These are phyloP conservation scores for Corythoichthys haematopterus DNA, from an alignment of 2,113 vertebrate genomes.

Conservation along the genomic window DNA sequence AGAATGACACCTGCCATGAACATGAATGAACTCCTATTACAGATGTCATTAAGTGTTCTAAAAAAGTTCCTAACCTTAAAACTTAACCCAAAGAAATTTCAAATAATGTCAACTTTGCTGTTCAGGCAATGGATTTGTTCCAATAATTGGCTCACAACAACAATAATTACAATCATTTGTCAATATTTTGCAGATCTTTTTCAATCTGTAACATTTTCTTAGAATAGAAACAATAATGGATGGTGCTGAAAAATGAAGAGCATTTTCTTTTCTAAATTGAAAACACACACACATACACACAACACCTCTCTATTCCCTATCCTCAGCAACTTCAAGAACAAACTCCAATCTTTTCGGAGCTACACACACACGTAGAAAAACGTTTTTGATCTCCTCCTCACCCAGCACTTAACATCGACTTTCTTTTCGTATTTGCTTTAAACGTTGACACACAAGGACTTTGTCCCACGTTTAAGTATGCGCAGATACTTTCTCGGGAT, in stretches of 20 bases:
- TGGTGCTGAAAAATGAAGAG: background rate
- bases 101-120: too few relatives aligned
- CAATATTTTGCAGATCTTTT: too few relatives aligned
- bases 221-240: background rate
- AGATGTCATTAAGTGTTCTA: too few relatives aligned
- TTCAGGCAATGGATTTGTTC: too few relatives aligned
- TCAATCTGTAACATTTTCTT: too few relatives aligned
- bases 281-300: conserved; percentile 9
- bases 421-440: conserved; percentile 35
- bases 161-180: too few relatives aligned
- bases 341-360: conserved; percentile 35
- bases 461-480: conserved; percentile 55
- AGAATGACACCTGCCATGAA: too few relatives aligned
- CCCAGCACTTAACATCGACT: conserved; percentile 55
- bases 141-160: too few relatives aligned
- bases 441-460: conserved; percentile 28
- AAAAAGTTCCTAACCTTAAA: too few relatives aligned
- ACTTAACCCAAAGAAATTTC: too few relatives aligned
- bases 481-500: conserved; percentile 44
- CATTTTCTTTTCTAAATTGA: conserved; percentile 46
- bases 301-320: background rate
- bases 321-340: conserved; percentile 29
- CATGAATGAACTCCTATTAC: too few relatives aligned
- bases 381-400: conserved; percentile 50
- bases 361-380: conserved; percentile 43